Conservation (phyloP, 2,888 invertebrate species). For the Gnatocerus cornutus region DNA sequence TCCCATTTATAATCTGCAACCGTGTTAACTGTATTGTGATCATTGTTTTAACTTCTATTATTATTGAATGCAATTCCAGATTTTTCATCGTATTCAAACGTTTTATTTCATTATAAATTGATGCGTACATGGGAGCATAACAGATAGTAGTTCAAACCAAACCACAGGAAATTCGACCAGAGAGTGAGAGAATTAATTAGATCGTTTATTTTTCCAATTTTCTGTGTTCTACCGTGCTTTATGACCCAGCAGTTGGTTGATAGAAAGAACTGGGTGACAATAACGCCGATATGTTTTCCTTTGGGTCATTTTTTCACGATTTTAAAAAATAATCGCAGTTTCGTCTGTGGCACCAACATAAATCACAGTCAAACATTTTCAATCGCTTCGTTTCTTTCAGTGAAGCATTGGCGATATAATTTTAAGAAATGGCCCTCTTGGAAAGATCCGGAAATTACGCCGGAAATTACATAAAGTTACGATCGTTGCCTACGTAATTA, state of each 20-base stretch:
- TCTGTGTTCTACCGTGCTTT: slow-evolving; percentile 9
- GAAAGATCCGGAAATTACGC: slow-evolving; percentile 41
- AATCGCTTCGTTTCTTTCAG: slow-evolving; percentile 3
- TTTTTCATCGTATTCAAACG: slow-evolving; percentile 20
- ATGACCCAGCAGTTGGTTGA: slow-evolving; percentile 15
- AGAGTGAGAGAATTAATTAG: slow-evolving; percentile 16
- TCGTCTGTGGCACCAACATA: background rate
- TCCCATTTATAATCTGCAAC: slow-evolving; percentile 29
- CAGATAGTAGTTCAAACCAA: slow-evolving; percentile 5
- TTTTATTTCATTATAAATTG: slow-evolving; percentile 27
- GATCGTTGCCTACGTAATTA: slow-evolving; percentile 36
- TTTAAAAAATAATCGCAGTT: too few relatives aligned
- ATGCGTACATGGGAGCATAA: slow-evolving; percentile 18
- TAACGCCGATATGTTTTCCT: background rate
- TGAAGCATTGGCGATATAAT: slow-evolving; percentile 17
- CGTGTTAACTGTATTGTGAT: slow-evolving; percentile 31
- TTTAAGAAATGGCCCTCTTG: slow-evolving; percentile 21
- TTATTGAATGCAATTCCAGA: slow-evolving; percentile 7
- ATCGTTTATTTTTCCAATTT: slow-evolving; percentile 25
- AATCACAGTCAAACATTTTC: background rate
- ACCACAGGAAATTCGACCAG: slow-evolving; percentile 7
- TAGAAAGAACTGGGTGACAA: slow-evolving; percentile 12
- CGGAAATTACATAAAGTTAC: slow-evolving; percentile 35
- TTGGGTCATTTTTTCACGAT: background rate
- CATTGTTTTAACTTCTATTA: slow-evolving; percentile 29